Percentiles rank a stretch among this genome's conserved stretches.
These are phyloP conservation scores for Odocoileus virginianus DNA, from an alignment of 2,113 vertebrate species.

Conservation along the genomic window DNA sequence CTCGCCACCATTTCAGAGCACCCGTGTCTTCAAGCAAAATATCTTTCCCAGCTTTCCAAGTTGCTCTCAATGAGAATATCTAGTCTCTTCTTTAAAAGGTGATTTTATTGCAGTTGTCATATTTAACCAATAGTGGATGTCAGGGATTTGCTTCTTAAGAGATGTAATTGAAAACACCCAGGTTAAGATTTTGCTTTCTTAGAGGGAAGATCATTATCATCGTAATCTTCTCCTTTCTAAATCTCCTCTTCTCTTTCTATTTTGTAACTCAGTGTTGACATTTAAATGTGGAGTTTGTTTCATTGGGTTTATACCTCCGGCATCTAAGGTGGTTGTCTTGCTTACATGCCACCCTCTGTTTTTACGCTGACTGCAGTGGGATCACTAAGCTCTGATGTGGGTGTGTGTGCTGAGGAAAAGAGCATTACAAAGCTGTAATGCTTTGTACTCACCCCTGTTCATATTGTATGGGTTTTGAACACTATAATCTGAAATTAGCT, in stretches of 20 bases:
- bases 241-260: not conserved
- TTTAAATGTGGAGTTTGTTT: not conserved
- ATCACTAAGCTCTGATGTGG: rapidly evolving
- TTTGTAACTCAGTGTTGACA: not conserved
- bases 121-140: not conserved
- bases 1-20: too few species aligned
- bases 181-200: not conserved
- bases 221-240: not conserved
- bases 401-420: not conserved
- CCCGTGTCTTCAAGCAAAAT: not conserved
- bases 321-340: too few species aligned
- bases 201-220: not conserved
- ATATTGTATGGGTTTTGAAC: not conserved
- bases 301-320: not conserved
- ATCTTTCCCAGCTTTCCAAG: not conserved
- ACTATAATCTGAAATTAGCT: not conserved
- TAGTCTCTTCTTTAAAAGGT: not conserved
- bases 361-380: not conserved
- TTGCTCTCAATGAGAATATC: not conserved
- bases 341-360: not conserved
- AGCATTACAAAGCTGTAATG: not conserved
- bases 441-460: not conserved
- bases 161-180: not conserved
- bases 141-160: not conserved
- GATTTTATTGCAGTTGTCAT: not conserved